These are phyloP conservation scores for Trogon melanurus DNA, from an alignment of 2,113 vertebrate genomes.

Conservation along the genomic window DNA sequence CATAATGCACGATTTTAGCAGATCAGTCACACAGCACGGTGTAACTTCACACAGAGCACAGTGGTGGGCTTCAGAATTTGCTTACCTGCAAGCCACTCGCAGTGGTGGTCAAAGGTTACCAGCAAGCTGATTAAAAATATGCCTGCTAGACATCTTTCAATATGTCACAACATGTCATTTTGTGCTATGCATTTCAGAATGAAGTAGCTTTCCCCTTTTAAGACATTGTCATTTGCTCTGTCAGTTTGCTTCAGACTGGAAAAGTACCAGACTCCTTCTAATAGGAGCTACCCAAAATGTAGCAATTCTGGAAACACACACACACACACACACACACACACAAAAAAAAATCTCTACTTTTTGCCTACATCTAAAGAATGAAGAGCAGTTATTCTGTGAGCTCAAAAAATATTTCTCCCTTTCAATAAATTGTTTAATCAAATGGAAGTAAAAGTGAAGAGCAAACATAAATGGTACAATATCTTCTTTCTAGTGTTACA, in stretches of 20 bases:
- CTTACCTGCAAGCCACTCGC: neutral
- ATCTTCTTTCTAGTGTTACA: neutral
- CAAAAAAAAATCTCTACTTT: neutral
- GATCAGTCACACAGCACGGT: neutral
- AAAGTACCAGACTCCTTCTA: neutral
- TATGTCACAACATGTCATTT: slow-evolving; percentile 51
- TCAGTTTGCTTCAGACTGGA: slow-evolving; percentile 12
- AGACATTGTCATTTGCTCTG: slow-evolving; percentile 44
- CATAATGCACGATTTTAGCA: neutral
- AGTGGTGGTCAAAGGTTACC: slow-evolving; percentile 46
- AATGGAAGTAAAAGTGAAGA: neutral
- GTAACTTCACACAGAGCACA: neutral
- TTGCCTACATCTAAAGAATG: neutral
- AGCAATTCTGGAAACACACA: neutral
- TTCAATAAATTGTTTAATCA: neutral
- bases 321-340: neutral
- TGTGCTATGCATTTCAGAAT: slow-evolving; percentile 34
- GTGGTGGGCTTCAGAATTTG: slow-evolving; percentile 13
- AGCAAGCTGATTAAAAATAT: slow-evolving; percentile 64
- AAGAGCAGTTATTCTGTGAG: neutral
- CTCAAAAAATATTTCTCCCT: neutral
- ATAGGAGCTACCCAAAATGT: neutral
- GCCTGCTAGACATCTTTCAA: slow-evolving; percentile 62
- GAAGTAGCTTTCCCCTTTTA: slow-evolving; percentile 42
- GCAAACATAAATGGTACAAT: neutral